Evolutionary conservation across 2,888 invertebrate species (phyloP), one percentile per base, ranked within the genome.

Genomic region (Heterodera filipjevi): DNA sequence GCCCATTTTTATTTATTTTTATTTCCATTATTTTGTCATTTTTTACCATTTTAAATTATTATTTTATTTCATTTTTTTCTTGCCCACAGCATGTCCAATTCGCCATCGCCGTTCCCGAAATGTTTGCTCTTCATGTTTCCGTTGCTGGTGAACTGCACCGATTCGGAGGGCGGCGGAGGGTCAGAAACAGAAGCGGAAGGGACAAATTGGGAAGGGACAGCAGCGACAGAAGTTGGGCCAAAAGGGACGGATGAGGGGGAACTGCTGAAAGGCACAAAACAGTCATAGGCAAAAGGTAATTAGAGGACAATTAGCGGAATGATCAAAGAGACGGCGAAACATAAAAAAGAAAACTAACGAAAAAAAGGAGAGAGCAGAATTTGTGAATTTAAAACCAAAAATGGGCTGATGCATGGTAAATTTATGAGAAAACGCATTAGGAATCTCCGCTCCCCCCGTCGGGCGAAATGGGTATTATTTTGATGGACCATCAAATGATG

Each of bases 61-160:
- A 3, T 53, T 53, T 53, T 3, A 16, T 22, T 22, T 22, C 2
- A 19, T 53, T 53, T 19, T 6, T 12, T 74, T 74, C 12, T 39
- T 46, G 81, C 88, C 35, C 87, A 82, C 73, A 88, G 83, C 88
- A 88, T 88, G 72, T 86, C 87, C 84, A 88, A 79, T 77, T 88
- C 88, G 33, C 86, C 85, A 19, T 78, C 71, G 39, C 81, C 81
- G 76, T 85, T 84, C 64, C 68, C 75, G 68, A 82, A 84, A 32
- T 84, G 82, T 32, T 78, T 66, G 66, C 82, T 83, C 19, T 71
- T 74, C 85, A 84, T 84, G 27, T 78, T 66, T 12, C 78, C 79
- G 66, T 68, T 66, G 46, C 39, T n/a, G n/a, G n/a, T n/a, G 19
- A 46, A 53, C 35, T 78, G 49, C n/a, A 33, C 10, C 39, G 49